Base-by-base conservation (phyloP, 2,888 invertebrate genomes). In the Yponomeuta plumbellus region DNA sequence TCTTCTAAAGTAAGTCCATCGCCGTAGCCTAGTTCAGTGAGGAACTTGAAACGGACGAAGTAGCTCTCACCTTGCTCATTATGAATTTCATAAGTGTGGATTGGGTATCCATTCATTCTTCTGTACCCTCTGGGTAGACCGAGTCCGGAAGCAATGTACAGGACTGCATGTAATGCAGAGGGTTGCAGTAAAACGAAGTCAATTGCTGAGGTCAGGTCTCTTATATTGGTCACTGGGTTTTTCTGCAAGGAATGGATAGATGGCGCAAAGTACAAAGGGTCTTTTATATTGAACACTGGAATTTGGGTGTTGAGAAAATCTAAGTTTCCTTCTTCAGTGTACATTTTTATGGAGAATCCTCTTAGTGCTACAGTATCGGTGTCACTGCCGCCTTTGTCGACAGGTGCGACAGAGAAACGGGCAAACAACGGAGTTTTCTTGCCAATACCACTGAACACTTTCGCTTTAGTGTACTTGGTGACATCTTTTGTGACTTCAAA, bases 401-500 rank as follows among this genome's bases (percentile, higher is more conserved):
- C 94, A 59, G 91, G 87, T 4, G 93, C 92, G 20, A 92, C 91
- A 0, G 94, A 94, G 70, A 92, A 93, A 70, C 94, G 82, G 10
- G 90, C 86, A 20, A 89, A 88, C 22, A 94, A 71, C 2, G 92
- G 93, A 0, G 94, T 94, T 70, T 80, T 86, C 74, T 93, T 93
- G 4, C 94, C 94, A 63, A 94, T 81, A 39, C 81, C 75, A 57
- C 92, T 88, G 75, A 94, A 94, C 0, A 94, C 76, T 67, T 91
- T 90, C 0, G 94, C 94, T 72, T 92, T 93, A 20, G 85, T 85
- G 72, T 93, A 94, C 71, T 92, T 84, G 0, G 88, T 86, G 66
- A 97, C 95, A 76, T 97, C 96, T 74, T 96, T 93, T 0, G 96
- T 96, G 0, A 96, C 95, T 82, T 95, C 94, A 74, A 97, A 96